Percentiles rank a stretch among this genome's conserved stretches.
These are phyloP conservation scores for Trematocara zebra DNA, from an alignment of 2,113 vertebrate species.

Conservation along the genomic window DNA sequence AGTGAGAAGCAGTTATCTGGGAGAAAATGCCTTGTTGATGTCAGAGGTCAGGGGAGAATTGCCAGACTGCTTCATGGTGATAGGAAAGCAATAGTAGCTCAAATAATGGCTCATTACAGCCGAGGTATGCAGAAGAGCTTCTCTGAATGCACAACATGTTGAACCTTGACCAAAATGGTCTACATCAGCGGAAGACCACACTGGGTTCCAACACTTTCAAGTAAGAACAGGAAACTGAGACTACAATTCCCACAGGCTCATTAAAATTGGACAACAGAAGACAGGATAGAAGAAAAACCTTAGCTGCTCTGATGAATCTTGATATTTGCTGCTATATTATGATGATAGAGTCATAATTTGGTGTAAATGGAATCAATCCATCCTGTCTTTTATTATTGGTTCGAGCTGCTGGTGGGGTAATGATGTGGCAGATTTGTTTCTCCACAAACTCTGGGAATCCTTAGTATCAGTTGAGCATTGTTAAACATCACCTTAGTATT, in stretches of 20 bases:
- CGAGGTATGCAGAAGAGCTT: background rate
- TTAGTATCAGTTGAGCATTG: background rate
- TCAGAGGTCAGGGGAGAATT: background rate
- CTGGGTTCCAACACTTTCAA: background rate
- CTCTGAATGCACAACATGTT: background rate
- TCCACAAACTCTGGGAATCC: background rate
- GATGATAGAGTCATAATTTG: background rate
- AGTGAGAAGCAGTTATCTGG: background rate
- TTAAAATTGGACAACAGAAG: background rate
- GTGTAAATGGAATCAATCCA: background rate
- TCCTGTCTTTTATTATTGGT: background rate
- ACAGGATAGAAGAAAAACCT: background rate
- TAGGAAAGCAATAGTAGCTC: background rate
- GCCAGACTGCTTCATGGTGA: background rate
- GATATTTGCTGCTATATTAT: background rate
- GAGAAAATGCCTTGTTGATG: background rate
- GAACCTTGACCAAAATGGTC: background rate
- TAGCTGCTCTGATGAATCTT: background rate
- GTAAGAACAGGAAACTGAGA: background rate
- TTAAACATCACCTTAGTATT: background rate
- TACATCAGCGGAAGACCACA: background rate
- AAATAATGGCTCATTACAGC: background rate
- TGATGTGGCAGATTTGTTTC: background rate
- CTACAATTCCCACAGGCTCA: background rate
- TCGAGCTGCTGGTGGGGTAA: background rate